These are phyloP conservation scores for Platysteira castanea DNA, from an alignment of 2,113 vertebrate species.

Conservation along the genomic window DNA sequence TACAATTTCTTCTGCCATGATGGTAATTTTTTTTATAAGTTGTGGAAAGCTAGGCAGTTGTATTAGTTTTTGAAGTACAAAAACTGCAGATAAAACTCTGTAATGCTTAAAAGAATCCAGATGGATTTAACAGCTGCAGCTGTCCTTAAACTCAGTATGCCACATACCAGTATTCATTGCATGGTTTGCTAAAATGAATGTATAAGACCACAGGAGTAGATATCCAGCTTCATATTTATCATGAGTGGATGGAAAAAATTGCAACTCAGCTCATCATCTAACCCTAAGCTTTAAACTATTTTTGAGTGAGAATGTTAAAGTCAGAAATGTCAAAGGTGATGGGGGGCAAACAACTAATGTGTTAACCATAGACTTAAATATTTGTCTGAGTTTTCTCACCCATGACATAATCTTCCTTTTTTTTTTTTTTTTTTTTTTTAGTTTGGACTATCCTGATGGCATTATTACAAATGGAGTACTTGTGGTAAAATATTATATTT, in stretches of 20 bases:
- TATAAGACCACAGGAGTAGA: background rate
- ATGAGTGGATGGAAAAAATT: background rate
- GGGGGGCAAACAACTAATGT: background rate
- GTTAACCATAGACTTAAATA: background rate
- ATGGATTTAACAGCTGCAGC: background rate
- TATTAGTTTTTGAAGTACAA: background rate
- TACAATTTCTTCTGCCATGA: background rate
- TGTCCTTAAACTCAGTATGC: background rate
- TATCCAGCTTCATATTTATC: background rate
- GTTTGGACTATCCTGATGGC: slow-evolving; percentile 56
- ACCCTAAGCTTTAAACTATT: background rate
- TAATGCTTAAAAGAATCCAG: background rate
- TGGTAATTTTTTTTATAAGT: background rate
- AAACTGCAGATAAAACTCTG: background rate
- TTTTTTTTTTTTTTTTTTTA: slow-evolving; percentile 65
- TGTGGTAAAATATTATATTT: slow-evolving; percentile 76
- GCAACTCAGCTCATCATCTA: background rate
- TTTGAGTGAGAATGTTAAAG: background rate
- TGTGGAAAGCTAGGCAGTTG: background rate
- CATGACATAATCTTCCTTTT: background rate
- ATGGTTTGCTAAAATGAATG: background rate
- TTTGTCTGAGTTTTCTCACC: background rate
- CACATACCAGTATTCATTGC: background rate
- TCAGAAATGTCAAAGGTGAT: background rate
- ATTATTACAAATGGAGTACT: slow-evolving; percentile 80